Conservation (phyloP, 2,888 invertebrate genomes). For the Melinaea menophilus region DNA sequence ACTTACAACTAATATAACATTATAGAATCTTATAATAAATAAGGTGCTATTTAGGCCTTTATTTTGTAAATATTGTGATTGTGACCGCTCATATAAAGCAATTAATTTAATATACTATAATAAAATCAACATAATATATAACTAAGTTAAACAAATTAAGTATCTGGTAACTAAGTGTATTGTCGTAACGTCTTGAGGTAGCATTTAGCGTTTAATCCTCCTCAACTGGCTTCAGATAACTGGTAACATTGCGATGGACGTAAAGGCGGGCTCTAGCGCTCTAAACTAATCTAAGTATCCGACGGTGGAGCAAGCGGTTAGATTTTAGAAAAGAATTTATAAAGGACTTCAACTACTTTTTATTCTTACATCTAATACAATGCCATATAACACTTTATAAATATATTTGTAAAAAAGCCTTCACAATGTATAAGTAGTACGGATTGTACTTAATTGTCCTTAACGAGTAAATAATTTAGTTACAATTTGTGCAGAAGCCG, state of each 20-base stretch:
- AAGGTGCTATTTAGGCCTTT: too few relatives aligned
- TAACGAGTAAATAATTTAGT: conserved; percentile 48
- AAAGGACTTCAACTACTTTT: conserved; percentile 46
- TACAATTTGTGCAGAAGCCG: conserved; percentile 55
- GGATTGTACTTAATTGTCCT: conserved; percentile 56
- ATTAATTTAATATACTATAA: too few relatives aligned
- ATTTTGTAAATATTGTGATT: too few relatives aligned
- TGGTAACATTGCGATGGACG: conserved; percentile 28
- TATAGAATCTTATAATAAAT: too few relatives aligned
- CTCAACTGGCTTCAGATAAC: conserved; percentile 25
- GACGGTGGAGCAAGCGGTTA: background rate
- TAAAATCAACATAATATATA: too few relatives aligned
- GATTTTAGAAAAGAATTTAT: conserved; percentile 11
- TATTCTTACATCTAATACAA: conserved; percentile 49
- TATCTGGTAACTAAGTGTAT: conserved; percentile 15
- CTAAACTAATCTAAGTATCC: conserved; percentile 39
- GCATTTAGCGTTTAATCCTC: conserved; percentile 40
- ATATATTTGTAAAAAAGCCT: conserved; percentile 71
- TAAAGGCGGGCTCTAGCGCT: conserved; percentile 66
- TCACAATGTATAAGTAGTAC: conserved; percentile 58
- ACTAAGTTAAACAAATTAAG: too few relatives aligned
- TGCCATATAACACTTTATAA: conserved; percentile 27
- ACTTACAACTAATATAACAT: conserved; percentile 27
- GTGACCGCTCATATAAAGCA: too few relatives aligned
- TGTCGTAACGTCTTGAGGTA: conserved; percentile 46